Base-by-base conservation (phyloP, 2,113 vertebrate species). In the Ptyas mucosa region DNA sequence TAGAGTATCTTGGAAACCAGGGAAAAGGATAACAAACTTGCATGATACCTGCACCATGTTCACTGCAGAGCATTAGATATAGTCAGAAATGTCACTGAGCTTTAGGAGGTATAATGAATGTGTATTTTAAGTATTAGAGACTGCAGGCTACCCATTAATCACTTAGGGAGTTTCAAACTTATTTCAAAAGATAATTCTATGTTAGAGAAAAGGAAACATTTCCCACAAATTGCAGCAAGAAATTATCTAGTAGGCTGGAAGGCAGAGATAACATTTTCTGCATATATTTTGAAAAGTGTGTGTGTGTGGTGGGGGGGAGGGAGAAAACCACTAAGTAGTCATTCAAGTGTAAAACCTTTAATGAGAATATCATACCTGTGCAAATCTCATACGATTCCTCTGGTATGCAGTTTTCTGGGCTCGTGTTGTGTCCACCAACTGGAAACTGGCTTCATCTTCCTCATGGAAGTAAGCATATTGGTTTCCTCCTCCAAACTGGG, bases 401-500 rank as follows among this genome's bases (percentile, higher is more conserved):
- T 99, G 99, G 97, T 99, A 99, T 0, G 99, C 99, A 0, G 99
- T 99, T 93, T 99, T 99, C 98, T 99, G 99, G 0, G 98, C 99
- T 54, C 99, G 98, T 1, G 99, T 98, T 0, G 99, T 99, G 91
- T 99, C 99, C 96, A 99, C 99, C 96, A 99, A 97, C 94, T 99
- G 99, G 97, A 99, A 99, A 97, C 99, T 99, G 0, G 98, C 98
- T 97, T 99, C 99, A 43, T 99, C 99, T 94, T 99, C 99, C 95
- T 99, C 99, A 0, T 99, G 99, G 96, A 99, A 99, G 96, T 99
- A 99, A 0, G 99, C 99, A 24, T 99, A 99, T 43, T 99, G 99
- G 93, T 99, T 99, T 2, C 99, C 99, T 0, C 99, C 99, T 0
- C 99, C 99, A 8, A 99, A 99, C 97, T 99, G 99, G 0, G 99